Conservation (phyloP, 2,113 vertebrate genomes). For the Sisor rabdophorus region DNA sequence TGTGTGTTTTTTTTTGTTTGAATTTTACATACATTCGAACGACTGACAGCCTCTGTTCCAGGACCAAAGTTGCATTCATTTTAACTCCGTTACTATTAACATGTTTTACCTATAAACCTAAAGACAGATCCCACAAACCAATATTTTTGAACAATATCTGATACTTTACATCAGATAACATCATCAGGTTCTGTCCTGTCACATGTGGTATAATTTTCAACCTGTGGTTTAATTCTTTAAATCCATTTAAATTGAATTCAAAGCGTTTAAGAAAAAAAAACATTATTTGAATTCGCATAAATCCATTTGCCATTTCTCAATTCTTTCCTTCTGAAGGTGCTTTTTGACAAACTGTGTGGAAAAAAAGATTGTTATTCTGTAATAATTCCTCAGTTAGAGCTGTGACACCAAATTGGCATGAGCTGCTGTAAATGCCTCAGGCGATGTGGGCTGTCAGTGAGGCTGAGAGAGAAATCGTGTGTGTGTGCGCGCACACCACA, state of each 20-base stretch:
- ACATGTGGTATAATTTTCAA: not conserved
- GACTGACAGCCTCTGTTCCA: not conserved
- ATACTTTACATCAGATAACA: not conserved
- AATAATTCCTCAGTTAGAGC: slow-evolving; percentile 27
- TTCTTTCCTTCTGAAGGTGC: slow-evolving; percentile 13
- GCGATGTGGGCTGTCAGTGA: slow-evolving; percentile 14
- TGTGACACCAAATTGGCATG: slow-evolving; percentile 18
- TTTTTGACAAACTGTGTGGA: slow-evolving; percentile 12
- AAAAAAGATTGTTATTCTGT: slow-evolving; percentile 19
- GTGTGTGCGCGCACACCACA: slow-evolving; percentile 18
- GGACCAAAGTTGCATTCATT: not conserved
- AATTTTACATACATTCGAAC: not conserved
- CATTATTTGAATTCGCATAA: not conserved
- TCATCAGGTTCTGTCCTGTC: not conserved
- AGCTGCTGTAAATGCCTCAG: slow-evolving; percentile 4
- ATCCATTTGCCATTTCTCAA: not conserved
- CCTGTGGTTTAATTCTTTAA: too few species aligned
- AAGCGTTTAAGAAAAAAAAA: too few species aligned
- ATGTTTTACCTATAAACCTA: not conserved
- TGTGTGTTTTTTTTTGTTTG: slow-evolving; percentile 15
- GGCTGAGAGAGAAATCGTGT: slow-evolving; percentile 14
- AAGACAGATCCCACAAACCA: not conserved
- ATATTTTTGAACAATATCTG: not conserved
- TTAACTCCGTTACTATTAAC: not conserved
- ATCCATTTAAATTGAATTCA: not conserved